Base-by-base conservation (phyloP, 2,888 invertebrate genomes). In the Pammene aurita region DNA sequence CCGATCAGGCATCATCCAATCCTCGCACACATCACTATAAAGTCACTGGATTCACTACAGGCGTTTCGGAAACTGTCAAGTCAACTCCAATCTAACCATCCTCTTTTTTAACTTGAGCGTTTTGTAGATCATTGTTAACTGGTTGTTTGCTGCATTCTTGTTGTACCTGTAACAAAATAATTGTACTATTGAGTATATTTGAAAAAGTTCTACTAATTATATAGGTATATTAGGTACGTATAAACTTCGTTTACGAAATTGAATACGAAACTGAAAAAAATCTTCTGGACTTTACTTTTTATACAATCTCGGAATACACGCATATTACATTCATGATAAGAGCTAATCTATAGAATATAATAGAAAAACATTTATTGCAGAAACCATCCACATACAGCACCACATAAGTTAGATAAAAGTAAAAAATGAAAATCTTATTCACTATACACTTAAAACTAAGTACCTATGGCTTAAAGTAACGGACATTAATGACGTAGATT, bases 1-100 rank as follows among this genome's bases (percentile, higher is more conserved):
- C 84, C 93, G 87, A 87, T 93, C 93, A 85, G 93, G 93, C 93
- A 93, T 93, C 84, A 86, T 90, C 87, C 79, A 67, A 44, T 62
- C 48, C 42, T 34, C 46, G n/a, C 54, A n/a, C 26, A 58, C 62
- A 50, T 41, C 60, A 62, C 62, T 52, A 13, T 38, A 14, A 46
- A 58, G 42, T 26, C 57, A 13, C 38, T 18, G 13, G 38, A 38
- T 5, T 7, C 38, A 38, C 38, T 38, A 10, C 10, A 13, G 38
- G 44, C 11, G 46, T 16, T 18, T 10, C 6, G 18, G 18, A 11
- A 42, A 56, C 7, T 76, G 83, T 92, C 90, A 92, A 81, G 92
- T 92, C 80, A 91, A 79, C 80, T 91, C 92, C 70, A 88, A 75
- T 77, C 83, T 84, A 80, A 85, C 82, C 73, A 77, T 80, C 73